phyloP scores from a whole-genome alignment of 1,140 invertebrate species.

The Luehdorfia chinensis region DNA sequence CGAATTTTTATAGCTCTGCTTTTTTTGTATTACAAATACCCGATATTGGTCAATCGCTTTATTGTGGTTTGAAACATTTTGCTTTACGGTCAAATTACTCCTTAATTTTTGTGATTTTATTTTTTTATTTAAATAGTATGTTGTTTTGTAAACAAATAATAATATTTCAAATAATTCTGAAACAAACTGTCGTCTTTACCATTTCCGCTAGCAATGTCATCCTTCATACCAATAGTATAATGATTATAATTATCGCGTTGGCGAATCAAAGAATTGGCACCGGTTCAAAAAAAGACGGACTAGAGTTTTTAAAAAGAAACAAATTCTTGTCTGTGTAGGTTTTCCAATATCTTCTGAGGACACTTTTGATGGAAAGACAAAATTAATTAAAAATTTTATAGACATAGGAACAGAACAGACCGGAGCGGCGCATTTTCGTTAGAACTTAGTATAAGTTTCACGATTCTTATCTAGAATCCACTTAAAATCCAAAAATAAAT shows the following conservation, averaged over 20 bases:
- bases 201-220: conserved; percentile 14
- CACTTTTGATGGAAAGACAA: no score
- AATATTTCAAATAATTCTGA: conserved; percentile 6
- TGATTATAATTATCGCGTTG: conserved; percentile 16
- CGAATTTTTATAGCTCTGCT: background rate
- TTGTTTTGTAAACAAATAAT: background rate
- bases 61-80: conserved; percentile 1
- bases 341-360: background rate
- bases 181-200: conserved; percentile 8
- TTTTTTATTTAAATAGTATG: no score
- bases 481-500: no score
- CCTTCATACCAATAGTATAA: conserved; percentile 15
- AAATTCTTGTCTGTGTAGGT: conserved; percentile 11
- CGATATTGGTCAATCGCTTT: no score
- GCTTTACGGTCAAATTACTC: no score
- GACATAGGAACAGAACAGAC: no score
- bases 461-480: no score
- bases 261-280: conserved; percentile 16
- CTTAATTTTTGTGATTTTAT: no score
- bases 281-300: conserved; percentile 4
- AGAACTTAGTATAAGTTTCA: no score
- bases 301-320: conserved; percentile 12
- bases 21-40: no score
- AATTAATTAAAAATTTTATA: no score
- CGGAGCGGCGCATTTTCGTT: no score